Percentiles rank a stretch among this genome's conserved stretches.
These are phyloP conservation scores for Aphelenchoides besseyi DNA, from an alignment of 1,140 invertebrate genomes.

Conservation along the genomic window DNA sequence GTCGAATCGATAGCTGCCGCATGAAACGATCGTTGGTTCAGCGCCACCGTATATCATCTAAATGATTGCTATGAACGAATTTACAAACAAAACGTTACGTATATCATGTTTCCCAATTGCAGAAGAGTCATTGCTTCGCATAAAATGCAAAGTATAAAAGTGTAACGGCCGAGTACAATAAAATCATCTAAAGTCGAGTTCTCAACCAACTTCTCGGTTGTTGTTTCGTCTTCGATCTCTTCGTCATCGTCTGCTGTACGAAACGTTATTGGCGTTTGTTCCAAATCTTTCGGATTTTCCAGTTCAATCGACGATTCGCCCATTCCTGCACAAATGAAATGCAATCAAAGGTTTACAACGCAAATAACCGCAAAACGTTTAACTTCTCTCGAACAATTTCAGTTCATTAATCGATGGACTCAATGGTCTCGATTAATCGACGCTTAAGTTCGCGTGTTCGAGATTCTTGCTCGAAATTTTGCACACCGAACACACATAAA, in stretches of 20 bases:
- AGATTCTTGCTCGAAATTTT: too few species aligned
- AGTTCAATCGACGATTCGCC: too few species aligned
- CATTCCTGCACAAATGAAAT: too few species aligned
- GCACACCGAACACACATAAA: too few species aligned
- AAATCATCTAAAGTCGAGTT: slow-evolving; percentile 15
- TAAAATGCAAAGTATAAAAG: slow-evolving; percentile 8
- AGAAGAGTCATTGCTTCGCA: slow-evolving; percentile 16
- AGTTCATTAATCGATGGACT: too few species aligned
- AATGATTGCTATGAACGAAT: neutral
- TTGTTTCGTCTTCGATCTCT: neutral
- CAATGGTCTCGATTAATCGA: too few species aligned
- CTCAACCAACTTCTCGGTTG: neutral
- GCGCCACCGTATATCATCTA: slow-evolving; percentile 19
- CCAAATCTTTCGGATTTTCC: neutral
- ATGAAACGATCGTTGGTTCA: slow-evolving; percentile 29
- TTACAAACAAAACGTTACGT: neutral
- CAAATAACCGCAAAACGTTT: too few species aligned
- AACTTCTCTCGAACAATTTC: too few species aligned
- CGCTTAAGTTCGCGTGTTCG: too few species aligned
- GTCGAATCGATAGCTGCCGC: slow-evolving; percentile 24
- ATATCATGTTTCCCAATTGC: slow-evolving; percentile 27
- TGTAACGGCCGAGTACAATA: slow-evolving; percentile 20
- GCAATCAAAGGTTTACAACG: too few species aligned
- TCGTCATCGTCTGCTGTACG: neutral
- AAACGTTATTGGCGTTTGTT: neutral